These are phyloP conservation scores for Terrapene triunguis DNA, from an alignment of 2,113 vertebrate species.

Conservation along the genomic window DNA sequence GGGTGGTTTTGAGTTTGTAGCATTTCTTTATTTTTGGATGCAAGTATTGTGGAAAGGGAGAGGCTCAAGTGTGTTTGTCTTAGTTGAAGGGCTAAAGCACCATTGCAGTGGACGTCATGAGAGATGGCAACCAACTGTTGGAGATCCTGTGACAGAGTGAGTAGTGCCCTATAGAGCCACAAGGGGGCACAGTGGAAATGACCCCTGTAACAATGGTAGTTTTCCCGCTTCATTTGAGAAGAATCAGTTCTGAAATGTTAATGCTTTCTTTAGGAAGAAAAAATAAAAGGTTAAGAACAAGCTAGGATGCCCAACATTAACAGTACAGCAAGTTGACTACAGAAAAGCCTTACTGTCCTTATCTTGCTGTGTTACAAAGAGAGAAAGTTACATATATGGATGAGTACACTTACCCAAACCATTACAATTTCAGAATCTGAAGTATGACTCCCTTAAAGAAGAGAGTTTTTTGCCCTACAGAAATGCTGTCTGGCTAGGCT, in stretches of 20 bases:
- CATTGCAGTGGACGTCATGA: neutral
- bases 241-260: neutral
- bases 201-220: neutral
- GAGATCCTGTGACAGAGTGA: too few species aligned
- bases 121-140: neutral
- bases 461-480: neutral
- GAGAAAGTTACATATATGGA: neutral
- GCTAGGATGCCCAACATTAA: neutral
- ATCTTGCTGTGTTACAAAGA: neutral
- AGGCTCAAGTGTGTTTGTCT: neutral
- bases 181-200: neutral
- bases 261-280: neutral
- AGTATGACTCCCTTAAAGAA: neutral
- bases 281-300: neutral
- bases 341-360: rapidly evolving
- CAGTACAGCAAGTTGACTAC: neutral
- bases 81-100: neutral
- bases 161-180: too few species aligned
- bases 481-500: neutral
- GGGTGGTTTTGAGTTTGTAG: too few species aligned
- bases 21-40: too few species aligned
- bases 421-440: neutral
- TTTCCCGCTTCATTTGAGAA: neutral
- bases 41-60: too few species aligned
- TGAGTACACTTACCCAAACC: neutral